Percentiles rank a stretch among this genome's conserved stretches.
Conservation (phyloP, 2,113 vertebrate species). For the Chascanopsetta lugubris region DNA sequence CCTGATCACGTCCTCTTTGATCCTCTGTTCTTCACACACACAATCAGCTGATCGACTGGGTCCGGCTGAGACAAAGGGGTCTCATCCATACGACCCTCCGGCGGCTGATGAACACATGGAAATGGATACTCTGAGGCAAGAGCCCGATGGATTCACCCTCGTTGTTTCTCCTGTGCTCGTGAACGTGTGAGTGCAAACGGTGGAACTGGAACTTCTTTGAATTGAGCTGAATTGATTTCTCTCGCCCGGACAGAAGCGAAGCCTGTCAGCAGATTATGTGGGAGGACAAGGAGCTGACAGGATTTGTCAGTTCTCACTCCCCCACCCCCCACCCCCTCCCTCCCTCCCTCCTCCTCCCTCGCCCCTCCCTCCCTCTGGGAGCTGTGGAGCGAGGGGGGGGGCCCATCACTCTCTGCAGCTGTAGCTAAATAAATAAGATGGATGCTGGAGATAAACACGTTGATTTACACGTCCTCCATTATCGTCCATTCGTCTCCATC, state of each 20-base stretch:
- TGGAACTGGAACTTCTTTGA: slow-evolving; percentile 35
- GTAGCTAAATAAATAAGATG: slow-evolving; percentile 40
- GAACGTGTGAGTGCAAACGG: slow-evolving; percentile 29
- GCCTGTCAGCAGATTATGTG: slow-evolving; percentile 69
- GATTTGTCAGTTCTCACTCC: slow-evolving; percentile 68
- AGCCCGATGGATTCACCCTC: not conserved
- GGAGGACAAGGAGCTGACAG: slow-evolving; percentile 66
- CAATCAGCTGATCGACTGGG: too few species aligned
- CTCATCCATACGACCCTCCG: too few species aligned
- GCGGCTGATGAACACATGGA: too few species aligned
- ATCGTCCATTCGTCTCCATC: slow-evolving; percentile 26
- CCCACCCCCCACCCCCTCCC: slow-evolving; percentile 11
- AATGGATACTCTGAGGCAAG: not conserved
- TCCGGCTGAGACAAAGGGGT: too few species aligned
- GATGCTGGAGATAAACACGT: slow-evolving; percentile 30
- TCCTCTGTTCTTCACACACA: too few species aligned
- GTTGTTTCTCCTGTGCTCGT: slow-evolving; percentile 23
- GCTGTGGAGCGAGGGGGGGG: too few species aligned
- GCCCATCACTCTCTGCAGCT: slow-evolving; percentile 28
- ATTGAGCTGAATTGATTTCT: slow-evolving; percentile 7
- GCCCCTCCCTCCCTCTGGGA: not conserved
- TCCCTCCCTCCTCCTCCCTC: slow-evolving; percentile 5
- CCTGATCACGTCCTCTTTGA: too few species aligned
- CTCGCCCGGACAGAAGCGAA: slow-evolving; percentile 55
- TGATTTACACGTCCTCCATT: slow-evolving; percentile 32